Conservation (phyloP, 2,888 invertebrate species). For the Melieria omissa region DNA sequence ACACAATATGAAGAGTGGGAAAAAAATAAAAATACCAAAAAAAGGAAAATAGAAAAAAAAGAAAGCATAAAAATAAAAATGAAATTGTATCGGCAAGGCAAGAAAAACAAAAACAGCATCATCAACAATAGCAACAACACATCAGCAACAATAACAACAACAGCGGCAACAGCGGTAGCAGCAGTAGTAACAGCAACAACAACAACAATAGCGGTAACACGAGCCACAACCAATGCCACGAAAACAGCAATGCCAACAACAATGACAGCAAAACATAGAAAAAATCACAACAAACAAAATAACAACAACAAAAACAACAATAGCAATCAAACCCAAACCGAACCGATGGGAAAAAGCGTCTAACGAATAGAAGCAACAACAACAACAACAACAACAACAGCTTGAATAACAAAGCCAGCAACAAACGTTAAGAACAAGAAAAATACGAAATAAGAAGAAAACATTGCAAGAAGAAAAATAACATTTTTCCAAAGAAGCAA, state of each 20-base stretch:
- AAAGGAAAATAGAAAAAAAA: slow-evolving; percentile 33
- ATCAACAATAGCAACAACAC: slow-evolving; percentile 7
- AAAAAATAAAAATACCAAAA: slow-evolving; percentile 18
- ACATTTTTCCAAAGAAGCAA: too few species aligned
- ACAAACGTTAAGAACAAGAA: too few species aligned
- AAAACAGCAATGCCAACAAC: background rate
- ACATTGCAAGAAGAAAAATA: too few species aligned
- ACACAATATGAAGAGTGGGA: slow-evolving; percentile 19
- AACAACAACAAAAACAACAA: slow-evolving; percentile 4
- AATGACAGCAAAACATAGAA: slow-evolving; percentile 1
- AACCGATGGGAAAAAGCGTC: slow-evolving; percentile 31
- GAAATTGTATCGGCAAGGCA: slow-evolving; percentile 22
- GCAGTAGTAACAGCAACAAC: slow-evolving; percentile 22
- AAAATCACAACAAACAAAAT: slow-evolving; percentile 3
- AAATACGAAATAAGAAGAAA: too few species aligned
- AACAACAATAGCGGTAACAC: background rate
- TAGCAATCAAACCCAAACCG: background rate
- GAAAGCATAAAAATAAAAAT: slow-evolving; percentile 24
- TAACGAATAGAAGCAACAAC: background rate
- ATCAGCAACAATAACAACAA: slow-evolving; percentile 7
- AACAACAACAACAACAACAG: slow-evolving; percentile 13
- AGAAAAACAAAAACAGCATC: slow-evolving; percentile 12
- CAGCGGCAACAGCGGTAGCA: slow-evolving; percentile 14
- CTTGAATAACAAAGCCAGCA: background rate
- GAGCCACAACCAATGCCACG: background rate